Conservation (phyloP, 1,140 invertebrate genomes). For the Thereuonema tuberculata region DNA sequence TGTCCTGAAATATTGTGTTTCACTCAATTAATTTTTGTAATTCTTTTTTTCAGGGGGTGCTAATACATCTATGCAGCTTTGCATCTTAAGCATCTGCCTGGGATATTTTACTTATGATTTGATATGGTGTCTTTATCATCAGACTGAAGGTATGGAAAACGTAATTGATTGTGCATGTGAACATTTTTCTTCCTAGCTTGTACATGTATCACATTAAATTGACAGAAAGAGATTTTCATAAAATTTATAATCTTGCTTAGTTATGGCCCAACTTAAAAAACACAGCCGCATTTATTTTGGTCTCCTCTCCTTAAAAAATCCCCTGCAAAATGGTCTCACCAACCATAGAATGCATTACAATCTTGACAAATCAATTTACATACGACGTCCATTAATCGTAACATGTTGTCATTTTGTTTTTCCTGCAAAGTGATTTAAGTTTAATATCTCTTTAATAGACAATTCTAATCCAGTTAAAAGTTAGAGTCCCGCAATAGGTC, state of each 20-base stretch:
- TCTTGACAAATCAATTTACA: too few species aligned
- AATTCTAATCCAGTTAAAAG: too few species aligned
- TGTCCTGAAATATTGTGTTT: too few species aligned
- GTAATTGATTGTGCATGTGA: not conserved
- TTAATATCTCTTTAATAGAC: too few species aligned
- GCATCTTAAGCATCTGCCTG: not conserved
- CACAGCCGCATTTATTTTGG: not conserved
- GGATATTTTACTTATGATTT: conserved; percentile 4
- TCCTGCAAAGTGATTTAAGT: too few species aligned
- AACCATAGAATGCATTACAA: not conserved
- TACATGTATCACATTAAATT: not conserved
- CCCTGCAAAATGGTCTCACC: not conserved
- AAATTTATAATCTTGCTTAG: too few species aligned
- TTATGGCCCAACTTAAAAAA: too few species aligned
- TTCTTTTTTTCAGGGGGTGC: not conserved
- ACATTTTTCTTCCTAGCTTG: not conserved
- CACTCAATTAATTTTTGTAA: too few species aligned
- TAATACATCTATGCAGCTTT: not conserved
- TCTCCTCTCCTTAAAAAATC: not conserved
- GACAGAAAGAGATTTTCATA: not conserved
- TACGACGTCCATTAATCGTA: too few species aligned
- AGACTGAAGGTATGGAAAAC: not conserved
- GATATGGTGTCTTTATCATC: conserved; percentile 1
- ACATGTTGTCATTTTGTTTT: too few species aligned
- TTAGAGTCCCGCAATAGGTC: too few species aligned